These are phyloP conservation scores for Trematomus bernacchii DNA, from an alignment of 2,797 vertebrate genomes.

Conservation along the genomic window DNA sequence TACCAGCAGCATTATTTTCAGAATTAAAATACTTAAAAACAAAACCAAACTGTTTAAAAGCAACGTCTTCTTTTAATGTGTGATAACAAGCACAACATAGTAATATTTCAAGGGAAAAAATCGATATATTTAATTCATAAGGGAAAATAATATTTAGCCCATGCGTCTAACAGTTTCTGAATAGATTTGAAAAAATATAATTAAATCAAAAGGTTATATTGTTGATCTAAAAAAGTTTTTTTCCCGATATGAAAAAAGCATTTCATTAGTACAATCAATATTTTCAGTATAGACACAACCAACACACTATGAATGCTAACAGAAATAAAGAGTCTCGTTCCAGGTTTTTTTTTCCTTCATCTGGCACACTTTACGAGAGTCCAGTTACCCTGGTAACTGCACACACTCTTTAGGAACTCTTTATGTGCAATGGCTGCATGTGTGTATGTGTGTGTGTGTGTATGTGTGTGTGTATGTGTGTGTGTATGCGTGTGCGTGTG, in stretches of 20 bases:
- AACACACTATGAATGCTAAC: slow-evolving; percentile 23
- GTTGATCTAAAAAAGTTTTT: background rate
- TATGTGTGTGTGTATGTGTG: slow-evolving; percentile 27
- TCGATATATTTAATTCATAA: background rate
- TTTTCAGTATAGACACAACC: slow-evolving; percentile 15
- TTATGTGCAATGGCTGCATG: slow-evolving; percentile 30
- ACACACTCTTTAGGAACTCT: slow-evolving; percentile 44
- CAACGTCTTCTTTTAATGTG: too few relatives aligned
- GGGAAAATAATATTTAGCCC: background rate
- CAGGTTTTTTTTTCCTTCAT: slow-evolving; percentile 31
- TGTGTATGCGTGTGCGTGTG: slow-evolving; percentile 29
- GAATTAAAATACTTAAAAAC: background rate
- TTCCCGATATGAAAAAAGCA: background rate
- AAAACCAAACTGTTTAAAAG: too few relatives aligned
- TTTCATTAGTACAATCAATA: slow-evolving; percentile 2
- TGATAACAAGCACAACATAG: too few relatives aligned
- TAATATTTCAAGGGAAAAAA: background rate
- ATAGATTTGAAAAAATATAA: background rate
- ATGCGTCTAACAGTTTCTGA: background rate
- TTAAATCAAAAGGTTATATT: background rate
- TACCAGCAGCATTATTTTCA: background rate
- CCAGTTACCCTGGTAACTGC: slow-evolving; percentile 70
- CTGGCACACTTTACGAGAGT: slow-evolving; percentile 47
- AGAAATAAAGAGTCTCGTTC: slow-evolving; percentile 18
- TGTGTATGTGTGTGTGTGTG: slow-evolving; percentile 37